These are phyloP conservation scores for Drusus annulatus DNA, from an alignment of 1,140 invertebrate genomes.

Conservation along the genomic window DNA sequence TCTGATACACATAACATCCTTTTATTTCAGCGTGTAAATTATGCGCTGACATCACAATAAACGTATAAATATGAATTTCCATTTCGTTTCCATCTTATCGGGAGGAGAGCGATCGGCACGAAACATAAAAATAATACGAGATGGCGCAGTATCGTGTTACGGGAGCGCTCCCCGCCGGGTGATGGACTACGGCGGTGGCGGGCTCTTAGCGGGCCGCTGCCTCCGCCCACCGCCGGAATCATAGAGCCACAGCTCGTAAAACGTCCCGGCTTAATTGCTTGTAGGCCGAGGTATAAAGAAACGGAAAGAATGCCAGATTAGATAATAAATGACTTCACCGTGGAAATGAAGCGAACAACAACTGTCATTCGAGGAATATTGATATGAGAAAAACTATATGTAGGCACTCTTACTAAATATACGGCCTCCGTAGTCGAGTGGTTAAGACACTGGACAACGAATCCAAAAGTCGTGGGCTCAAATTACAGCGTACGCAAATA, in stretches of 20 bases:
- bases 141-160: constrained; percentile 48
- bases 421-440: too few species aligned
- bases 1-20: too few species aligned
- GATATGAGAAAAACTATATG: not conserved
- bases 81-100: constrained; percentile 26
- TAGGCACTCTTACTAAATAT: too few species aligned
- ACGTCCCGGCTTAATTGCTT: constrained; percentile 37
- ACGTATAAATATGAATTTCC: constrained; percentile 37
- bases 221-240: constrained; percentile 37
- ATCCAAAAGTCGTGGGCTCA: too few species aligned
- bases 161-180: constrained; percentile 50
- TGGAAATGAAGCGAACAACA: constrained; percentile 3
- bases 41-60: constrained; percentile 43
- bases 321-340: constrained; percentile 25
- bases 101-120: constrained; percentile 19
- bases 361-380: not conserved
- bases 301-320: constrained; percentile 26
- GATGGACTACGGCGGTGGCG: constrained; percentile 36
- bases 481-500: too few species aligned
- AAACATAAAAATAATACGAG: constrained; percentile 39
- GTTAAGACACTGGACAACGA: not conserved
- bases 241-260: constrained; percentile 45
- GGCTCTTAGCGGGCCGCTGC: not conserved
- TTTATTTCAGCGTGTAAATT: constrained; percentile 20
- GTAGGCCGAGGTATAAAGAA: constrained; percentile 17